Evolutionary conservation across 1,140 invertebrate species (phyloP).

Genomic region (Phthorimaea operculella): DNA sequence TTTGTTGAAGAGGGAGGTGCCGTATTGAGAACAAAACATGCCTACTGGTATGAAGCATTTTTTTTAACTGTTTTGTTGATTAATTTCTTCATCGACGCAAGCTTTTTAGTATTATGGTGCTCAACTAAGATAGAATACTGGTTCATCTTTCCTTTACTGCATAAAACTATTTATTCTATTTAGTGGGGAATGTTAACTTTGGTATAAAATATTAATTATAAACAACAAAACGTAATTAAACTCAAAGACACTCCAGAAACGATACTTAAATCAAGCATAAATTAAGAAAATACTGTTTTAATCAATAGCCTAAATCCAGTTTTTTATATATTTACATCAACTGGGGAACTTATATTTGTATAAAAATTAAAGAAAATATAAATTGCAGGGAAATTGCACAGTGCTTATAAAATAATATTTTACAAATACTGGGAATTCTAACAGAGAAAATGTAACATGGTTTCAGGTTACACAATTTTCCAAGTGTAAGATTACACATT

Average conservation of each 20-base stretch:
- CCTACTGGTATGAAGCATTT: too few species aligned
- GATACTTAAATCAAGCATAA: conserved; percentile 60
- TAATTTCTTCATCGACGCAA: too few species aligned
- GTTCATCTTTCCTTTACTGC: conserved; percentile 34
- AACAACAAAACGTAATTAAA: conserved; percentile 65
- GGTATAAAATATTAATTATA: conserved; percentile 67
- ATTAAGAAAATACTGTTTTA: conserved; percentile 65
- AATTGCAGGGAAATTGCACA: conserved; percentile 33
- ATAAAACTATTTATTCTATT: conserved; percentile 53
- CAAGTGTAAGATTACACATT: conserved; percentile 52
- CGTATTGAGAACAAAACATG: too few species aligned
- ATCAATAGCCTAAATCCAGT: conserved; percentile 53
- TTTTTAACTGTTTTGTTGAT: too few species aligned
- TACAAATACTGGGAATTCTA: conserved; percentile 10
- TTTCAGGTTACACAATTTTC: conserved; percentile 24
- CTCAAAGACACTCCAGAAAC: conserved; percentile 56
- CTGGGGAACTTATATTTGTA: conserved; percentile 39
- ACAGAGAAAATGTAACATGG: conserved; percentile 34
- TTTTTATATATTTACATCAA: conserved; percentile 57
- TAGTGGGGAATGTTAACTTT: conserved; percentile 67
- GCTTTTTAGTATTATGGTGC: conserved; percentile 34
- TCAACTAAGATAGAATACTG: conserved; percentile 53
- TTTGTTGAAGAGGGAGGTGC: too few species aligned
- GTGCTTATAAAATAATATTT: conserved; percentile 24
- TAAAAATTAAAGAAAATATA: conserved; percentile 14